Evolutionary conservation across 2,888 invertebrate species (phyloP).

Genomic region (Hoplodrina blanda): DNA sequence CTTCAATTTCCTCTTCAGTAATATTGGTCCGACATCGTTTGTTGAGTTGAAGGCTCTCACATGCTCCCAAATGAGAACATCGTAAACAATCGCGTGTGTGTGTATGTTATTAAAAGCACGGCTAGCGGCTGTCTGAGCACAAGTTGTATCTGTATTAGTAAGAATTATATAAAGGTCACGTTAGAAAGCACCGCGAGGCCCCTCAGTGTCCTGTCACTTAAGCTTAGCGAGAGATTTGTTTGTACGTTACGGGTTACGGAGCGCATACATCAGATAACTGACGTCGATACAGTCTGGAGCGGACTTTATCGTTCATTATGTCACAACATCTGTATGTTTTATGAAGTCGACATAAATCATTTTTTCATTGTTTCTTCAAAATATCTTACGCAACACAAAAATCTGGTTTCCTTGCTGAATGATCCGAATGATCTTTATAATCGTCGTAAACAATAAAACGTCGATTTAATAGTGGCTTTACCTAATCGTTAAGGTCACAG

Average conservation of each 20-base stretch:
- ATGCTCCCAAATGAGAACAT: slow-evolving; percentile 9
- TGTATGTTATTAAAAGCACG: not conserved
- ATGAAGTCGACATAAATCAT: slow-evolving; percentile 19
- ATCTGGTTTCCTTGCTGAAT: too few species aligned
- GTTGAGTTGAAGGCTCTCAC: not conserved
- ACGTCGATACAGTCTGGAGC: slow-evolving; percentile 17
- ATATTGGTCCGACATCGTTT: not conserved
- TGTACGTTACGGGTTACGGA: slow-evolving; percentile 21
- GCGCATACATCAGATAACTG: slow-evolving; percentile 44
- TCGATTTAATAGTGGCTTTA: not conserved
- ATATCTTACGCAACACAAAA: not conserved
- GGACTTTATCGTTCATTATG: slow-evolving; percentile 35
- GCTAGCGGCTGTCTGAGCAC: not conserved
- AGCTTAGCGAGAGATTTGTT: slow-evolving; percentile 51
- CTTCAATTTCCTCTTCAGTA: not conserved
- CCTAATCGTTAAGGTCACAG: slow-evolving; percentile 6
- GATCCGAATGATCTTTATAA: not conserved
- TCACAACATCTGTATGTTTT: slow-evolving; percentile 39
- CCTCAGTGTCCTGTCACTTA: slow-evolving; percentile 53
- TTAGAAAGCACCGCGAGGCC: slow-evolving; percentile 23
- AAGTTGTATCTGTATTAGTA: slow-evolving; percentile 46
- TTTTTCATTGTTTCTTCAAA: slow-evolving; percentile 5
- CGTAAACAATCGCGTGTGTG: not conserved
- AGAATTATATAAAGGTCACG: slow-evolving; percentile 50
- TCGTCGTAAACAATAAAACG: not conserved